Percentiles rank a stretch among this genome's conserved stretches.
Conservation (phyloP, 1,140 invertebrate species). For the Xylocopa sonorina region DNA sequence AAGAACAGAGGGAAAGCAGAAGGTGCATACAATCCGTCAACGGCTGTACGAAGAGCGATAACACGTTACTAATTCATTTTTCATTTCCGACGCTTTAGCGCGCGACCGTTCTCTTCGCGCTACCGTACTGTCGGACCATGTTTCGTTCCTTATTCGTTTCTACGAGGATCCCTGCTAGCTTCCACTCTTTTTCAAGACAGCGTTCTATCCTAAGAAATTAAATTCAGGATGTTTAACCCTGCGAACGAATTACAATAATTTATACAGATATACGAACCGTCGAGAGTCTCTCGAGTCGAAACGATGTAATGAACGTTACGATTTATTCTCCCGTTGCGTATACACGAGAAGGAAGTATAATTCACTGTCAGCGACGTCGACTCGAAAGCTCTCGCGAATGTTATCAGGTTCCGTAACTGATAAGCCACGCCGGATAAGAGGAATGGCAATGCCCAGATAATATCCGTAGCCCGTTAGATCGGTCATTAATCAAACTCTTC, state of each 20-base stretch:
- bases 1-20: background rate
- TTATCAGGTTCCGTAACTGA: conserved; percentile 41
- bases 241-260: too few relatives aligned
- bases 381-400: conserved; percentile 3
- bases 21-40: background rate
- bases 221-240: too few relatives aligned
- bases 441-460: conserved; percentile 52
- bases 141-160: conserved; percentile 28
- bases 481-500: conserved; percentile 71
- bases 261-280: too few relatives aligned
- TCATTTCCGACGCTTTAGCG: conserved; percentile 49
- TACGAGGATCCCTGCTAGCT: background rate
- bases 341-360: background rate
- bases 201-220: background rate
- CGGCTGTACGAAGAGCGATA: conserved; percentile 49
- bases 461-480: conserved; percentile 47
- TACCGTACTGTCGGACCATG: conserved; percentile 12
- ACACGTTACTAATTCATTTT: conserved; percentile 60
- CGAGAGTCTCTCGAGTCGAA: too few relatives aligned
- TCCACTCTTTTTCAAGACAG: background rate
- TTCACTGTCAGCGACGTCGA: background rate
- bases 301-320: background rate
- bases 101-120: conserved; percentile 19
- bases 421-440: conserved; percentile 46
- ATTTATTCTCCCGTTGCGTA: background rate